A percentile compares a stretch with the other conserved stretches of the same genome.
Conservation (phyloP, 2,888 invertebrate species). For the Phaedon cochleariae region DNA sequence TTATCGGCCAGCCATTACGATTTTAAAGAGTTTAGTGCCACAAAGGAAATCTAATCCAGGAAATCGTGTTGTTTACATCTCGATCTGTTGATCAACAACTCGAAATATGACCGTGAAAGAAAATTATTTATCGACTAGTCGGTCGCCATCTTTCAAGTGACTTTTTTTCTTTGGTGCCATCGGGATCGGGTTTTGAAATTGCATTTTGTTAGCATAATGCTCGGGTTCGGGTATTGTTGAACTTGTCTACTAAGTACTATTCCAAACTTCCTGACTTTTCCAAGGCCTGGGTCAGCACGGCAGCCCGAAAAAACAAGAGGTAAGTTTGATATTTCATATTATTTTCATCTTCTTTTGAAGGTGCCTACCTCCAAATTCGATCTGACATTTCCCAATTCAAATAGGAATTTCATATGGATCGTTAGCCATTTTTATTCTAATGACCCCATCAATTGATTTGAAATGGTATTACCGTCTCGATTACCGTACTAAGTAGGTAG, state of each 20-base stretch:
- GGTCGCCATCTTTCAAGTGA: slow-evolving; percentile 70
- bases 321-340: slow-evolving; percentile 30
- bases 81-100: slow-evolving; percentile 59
- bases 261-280: slow-evolving; percentile 37
- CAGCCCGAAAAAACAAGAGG: slow-evolving; percentile 37
- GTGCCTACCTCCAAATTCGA: slow-evolving; percentile 19
- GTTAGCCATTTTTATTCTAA: slow-evolving; percentile 52
- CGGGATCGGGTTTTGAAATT: slow-evolving; percentile 53
- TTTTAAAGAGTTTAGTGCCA: slow-evolving; percentile 34
- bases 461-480: not conserved
- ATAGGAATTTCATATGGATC: slow-evolving; percentile 53
- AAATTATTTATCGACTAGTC: slow-evolving; percentile 64
- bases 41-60: slow-evolving; percentile 37
- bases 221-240: slow-evolving; percentile 49
- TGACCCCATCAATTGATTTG: not conserved
- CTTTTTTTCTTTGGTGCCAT: slow-evolving; percentile 59
- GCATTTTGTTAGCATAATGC: slow-evolving; percentile 52
- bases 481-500: not conserved
- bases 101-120: slow-evolving; percentile 63
- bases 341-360: no score
- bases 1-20: slow-evolving; percentile 28
- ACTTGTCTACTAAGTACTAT: slow-evolving; percentile 44
- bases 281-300: slow-evolving; percentile 26
- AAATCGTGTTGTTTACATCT: slow-evolving; percentile 52
- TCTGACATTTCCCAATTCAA: slow-evolving; percentile 37